Percentiles rank a stretch among this genome's conserved stretches.
Conservation (phyloP, 2,113 vertebrate species). For the Lethenteron reissneri region DNA sequence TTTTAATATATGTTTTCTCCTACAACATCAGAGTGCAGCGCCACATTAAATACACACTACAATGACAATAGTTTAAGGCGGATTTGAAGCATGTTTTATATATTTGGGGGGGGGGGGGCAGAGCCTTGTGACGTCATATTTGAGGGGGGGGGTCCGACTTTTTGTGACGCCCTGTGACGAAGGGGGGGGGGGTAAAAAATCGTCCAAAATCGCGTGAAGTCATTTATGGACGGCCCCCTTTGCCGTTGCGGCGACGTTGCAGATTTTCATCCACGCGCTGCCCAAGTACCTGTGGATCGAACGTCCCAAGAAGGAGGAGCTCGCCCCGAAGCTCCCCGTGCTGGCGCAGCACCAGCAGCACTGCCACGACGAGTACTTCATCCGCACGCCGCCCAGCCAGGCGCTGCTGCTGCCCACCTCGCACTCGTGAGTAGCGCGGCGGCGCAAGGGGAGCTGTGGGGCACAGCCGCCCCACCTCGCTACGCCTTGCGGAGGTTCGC, state of each 20-base stretch:
- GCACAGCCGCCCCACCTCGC: no score
- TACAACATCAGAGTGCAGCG: no score
- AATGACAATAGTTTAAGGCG: no score
- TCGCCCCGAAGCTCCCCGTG: slow-evolving; percentile 18
- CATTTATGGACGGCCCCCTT: neutral
- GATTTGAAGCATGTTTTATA: no score
- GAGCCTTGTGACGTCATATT: neutral
- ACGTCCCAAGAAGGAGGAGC: slow-evolving; percentile 40
- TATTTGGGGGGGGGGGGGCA: no score
- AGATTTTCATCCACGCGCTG: slow-evolving; percentile 61
- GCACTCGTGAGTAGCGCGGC: no score
- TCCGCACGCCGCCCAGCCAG: slow-evolving; percentile 41
- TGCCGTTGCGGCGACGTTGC: neutral
- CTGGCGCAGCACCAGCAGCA: slow-evolving; percentile 16
- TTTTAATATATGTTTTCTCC: no score
- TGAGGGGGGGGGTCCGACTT: no score
- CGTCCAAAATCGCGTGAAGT: neutral
- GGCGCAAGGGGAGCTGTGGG: no score
- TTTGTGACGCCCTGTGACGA: neutral
- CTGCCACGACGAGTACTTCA: slow-evolving; percentile 58
- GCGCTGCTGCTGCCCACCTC: no score
- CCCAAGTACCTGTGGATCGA: slow-evolving; percentile 42
- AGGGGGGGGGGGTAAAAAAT: neutral
- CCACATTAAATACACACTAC: no score
- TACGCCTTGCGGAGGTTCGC: no score